phyloP scores from a whole-genome alignment of 2,888 invertebrate genomes.

The Stenchaetothrips biformis region DNA sequence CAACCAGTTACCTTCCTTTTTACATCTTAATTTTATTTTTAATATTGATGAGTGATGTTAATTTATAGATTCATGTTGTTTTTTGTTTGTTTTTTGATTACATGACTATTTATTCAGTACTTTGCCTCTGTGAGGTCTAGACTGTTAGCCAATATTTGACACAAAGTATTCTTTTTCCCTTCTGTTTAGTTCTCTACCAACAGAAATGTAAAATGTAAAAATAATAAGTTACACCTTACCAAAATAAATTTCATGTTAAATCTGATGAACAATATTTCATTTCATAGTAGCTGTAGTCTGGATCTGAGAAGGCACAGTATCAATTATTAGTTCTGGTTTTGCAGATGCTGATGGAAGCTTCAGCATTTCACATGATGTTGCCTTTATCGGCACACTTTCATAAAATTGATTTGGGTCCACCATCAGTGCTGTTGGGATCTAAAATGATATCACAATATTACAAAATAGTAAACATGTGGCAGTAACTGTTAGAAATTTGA shows the following conservation, averaged over 20 bases:
- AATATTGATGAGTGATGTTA: too few relatives aligned
- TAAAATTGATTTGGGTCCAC: slow-evolving; percentile 65
- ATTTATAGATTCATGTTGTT: too few relatives aligned
- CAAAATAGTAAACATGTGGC: too few relatives aligned
- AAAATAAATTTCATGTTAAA: neutral
- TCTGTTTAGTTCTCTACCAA: neutral
- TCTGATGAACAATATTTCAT: neutral
- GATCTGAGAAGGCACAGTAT: neutral
- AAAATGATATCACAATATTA: slow-evolving; percentile 34
- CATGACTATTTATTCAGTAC: too few relatives aligned
- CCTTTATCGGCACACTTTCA: slow-evolving; percentile 57
- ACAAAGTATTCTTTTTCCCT: too few relatives aligned
- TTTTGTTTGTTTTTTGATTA: too few relatives aligned
- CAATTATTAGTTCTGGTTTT: neutral
- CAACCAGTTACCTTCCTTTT: too few relatives aligned
- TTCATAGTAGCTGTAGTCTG: too few relatives aligned
- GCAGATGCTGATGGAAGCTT: slow-evolving; percentile 37
- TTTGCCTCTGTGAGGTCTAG: too few relatives aligned
- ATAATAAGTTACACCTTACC: neutral
- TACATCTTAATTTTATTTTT: too few relatives aligned
- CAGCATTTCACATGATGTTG: slow-evolving; percentile 49
- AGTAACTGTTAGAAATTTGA: slow-evolving; percentile 33
- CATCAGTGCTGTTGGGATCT: slow-evolving; percentile 57
- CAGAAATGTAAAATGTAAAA: neutral
- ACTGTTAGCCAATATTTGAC: too few relatives aligned